These are phyloP conservation scores for Toxotes chatareus DNA, from an alignment of 2,113 vertebrate genomes.

Conservation along the genomic window DNA sequence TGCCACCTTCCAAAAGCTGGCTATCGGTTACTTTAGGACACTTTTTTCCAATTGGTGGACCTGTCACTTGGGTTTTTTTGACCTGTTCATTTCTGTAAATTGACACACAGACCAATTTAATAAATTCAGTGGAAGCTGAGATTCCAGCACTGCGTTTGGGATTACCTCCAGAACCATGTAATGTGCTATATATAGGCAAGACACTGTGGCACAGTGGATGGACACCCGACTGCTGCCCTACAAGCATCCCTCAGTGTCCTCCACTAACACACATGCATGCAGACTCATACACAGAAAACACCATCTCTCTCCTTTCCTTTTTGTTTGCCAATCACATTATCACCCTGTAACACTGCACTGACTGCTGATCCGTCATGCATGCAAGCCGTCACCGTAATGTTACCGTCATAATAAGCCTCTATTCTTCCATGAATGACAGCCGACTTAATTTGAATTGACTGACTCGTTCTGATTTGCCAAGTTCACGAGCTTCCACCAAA, in stretches of 20 bases:
- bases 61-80: too few species aligned
- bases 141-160: constrained; percentile 5
- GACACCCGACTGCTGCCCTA: not conserved
- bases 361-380: constrained; percentile 64
- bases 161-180: constrained; percentile 23
- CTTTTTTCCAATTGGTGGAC: not conserved
- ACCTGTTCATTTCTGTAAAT: too few species aligned
- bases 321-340: constrained; percentile 68
- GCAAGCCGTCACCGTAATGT: constrained; percentile 56
- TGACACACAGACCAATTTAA: too few species aligned
- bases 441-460: constrained; percentile 70
- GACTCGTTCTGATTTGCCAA: constrained; percentile 71
- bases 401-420: constrained; percentile 70
- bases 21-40: not conserved
- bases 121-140: not conserved
- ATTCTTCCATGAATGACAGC: constrained; percentile 75
- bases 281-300: constrained; percentile 6
- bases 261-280: not conserved
- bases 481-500: constrained; percentile 55
- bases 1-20: not conserved
- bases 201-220: not conserved
- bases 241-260: not conserved
- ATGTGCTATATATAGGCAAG: constrained; percentile 17
- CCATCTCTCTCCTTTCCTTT: constrained; percentile 29
- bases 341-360: constrained; percentile 47